Conservation (phyloP, 1,140 invertebrate species). For the Bombyx mori region DNA sequence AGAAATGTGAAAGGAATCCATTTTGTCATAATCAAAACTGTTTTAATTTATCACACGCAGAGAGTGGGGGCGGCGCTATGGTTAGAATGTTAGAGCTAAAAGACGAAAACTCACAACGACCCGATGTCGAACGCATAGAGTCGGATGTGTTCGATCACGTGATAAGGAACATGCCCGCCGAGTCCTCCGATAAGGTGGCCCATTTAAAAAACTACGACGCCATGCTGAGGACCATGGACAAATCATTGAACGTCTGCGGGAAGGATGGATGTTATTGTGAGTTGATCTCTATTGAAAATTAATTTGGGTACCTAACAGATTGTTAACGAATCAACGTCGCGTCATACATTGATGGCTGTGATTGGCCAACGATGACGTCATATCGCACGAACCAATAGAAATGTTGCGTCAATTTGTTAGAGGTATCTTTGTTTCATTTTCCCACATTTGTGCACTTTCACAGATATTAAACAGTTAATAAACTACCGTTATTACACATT, state of each 20-base stretch:
- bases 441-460: too few relatives aligned
- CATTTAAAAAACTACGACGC: slow-evolving; percentile 38
- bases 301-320: too few relatives aligned
- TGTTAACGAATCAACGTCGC: too few relatives aligned
- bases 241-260: slow-evolving; percentile 32
- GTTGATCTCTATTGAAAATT: not conserved
- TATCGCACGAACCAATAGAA: too few relatives aligned
- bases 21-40: not conserved
- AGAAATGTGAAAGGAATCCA: too few relatives aligned
- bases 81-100: slow-evolving; percentile 31
- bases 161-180: slow-evolving; percentile 27
- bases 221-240: slow-evolving; percentile 35
- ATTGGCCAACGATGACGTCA: too few relatives aligned
- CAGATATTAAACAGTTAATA: too few relatives aligned
- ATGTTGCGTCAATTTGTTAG: too few relatives aligned
- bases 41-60: slow-evolving; percentile 12
- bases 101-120: slow-evolving; percentile 19
- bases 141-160: slow-evolving; percentile 38
- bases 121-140: slow-evolving; percentile 19
- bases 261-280: slow-evolving; percentile 24
- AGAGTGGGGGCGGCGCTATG: slow-evolving; percentile 23
- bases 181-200: slow-evolving; percentile 19
- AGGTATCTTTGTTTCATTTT: too few relatives aligned
- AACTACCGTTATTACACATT: too few relatives aligned
- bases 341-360: too few relatives aligned